Base-by-base conservation (phyloP, 2,888 invertebrate species). In the Lochmaea crataegi region DNA sequence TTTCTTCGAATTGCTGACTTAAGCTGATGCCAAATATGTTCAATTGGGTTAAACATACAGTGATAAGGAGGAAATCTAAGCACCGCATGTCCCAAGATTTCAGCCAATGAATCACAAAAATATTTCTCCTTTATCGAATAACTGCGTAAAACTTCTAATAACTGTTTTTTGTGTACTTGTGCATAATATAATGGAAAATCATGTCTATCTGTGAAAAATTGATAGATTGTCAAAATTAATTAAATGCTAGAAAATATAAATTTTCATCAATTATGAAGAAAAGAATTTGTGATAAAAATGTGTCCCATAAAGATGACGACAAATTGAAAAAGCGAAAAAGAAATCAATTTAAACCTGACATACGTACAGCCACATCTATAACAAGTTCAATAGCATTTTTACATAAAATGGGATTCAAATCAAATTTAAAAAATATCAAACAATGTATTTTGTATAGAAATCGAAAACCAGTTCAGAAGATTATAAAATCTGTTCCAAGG, bases 311-410 rank as follows among this genome's bases (percentile, higher is more conserved):
- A 14, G 51, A 51, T 53, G 51, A 56, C 9, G 63, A 64, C 16
- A 68, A 67, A 45, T 18, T 2, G 2, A n/a, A 9, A 38, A 38
- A 14, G 12, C 48, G 68, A 61, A 64, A 48, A 48, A 69, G 71
- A 42, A 42, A 42, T 2, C 68, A 51, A 12, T 80, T 80, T 61
- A 80, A 78, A 65, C 78, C 80, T 18, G 75, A 80, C 56, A 75
- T 79, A n/a, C 73, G 77, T 51, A 57, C 77, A 0, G 80, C 80
- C 14, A 77, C 77, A 14, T 77, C 79, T 5, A 73, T 80, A 11
- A 74, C 79, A 14, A 74, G 77, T 9, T 78, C 80, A 22, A 76
- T 80, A 22, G 78, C 78, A 1, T 77, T 78, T 69, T 71, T 82
- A 42, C 81, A 82, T 63, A 78, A 77, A 66, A 53, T 76, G 6